A percentile compares a stretch with the other conserved stretches of the same genome.
These are phyloP conservation scores for Sisyra nigra DNA, from an alignment of 2,888 invertebrate genomes.

Conservation along the genomic window DNA sequence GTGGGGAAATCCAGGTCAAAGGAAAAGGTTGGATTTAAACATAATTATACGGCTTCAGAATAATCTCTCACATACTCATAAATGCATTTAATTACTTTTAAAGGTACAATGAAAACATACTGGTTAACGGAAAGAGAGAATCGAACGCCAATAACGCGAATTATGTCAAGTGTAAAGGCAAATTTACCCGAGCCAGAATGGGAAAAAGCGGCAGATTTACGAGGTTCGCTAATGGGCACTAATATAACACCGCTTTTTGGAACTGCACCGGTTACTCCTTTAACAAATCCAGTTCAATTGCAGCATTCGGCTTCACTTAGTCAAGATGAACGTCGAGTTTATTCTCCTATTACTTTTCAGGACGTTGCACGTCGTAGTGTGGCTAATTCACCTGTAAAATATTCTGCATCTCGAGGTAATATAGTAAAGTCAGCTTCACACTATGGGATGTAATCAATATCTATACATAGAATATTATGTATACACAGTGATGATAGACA, in stretches of 20 bases:
- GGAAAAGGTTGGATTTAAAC: constrained; percentile 54
- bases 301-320: constrained; percentile 14
- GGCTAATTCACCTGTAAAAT: constrained; percentile 55
- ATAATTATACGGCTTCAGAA: background rate
- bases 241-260: constrained; percentile 14
- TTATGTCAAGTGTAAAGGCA: constrained; percentile 19
- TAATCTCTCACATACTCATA: background rate
- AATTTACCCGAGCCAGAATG: constrained; percentile 26
- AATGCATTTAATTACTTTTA: constrained; percentile 11
- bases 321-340: constrained; percentile 51
- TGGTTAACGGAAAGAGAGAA: constrained; percentile 65
- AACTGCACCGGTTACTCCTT: constrained; percentile 21
- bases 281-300: constrained; percentile 17
- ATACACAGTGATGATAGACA: background rate
- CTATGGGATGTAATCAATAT: background rate
- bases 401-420: constrained; percentile 23
- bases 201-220: constrained; percentile 30
- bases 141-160: constrained; percentile 32
- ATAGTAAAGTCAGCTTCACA: constrained; percentile 13
- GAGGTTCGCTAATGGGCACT: constrained; percentile 26
- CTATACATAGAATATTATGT: background rate
- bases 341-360: constrained; percentile 73
- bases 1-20: constrained; percentile 78
- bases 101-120: constrained; percentile 76
- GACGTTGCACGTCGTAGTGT: constrained; percentile 67